Evolutionary conservation across 2,113 vertebrate genomes (phyloP).

Genomic region (Pardalotus punctatus): DNA sequence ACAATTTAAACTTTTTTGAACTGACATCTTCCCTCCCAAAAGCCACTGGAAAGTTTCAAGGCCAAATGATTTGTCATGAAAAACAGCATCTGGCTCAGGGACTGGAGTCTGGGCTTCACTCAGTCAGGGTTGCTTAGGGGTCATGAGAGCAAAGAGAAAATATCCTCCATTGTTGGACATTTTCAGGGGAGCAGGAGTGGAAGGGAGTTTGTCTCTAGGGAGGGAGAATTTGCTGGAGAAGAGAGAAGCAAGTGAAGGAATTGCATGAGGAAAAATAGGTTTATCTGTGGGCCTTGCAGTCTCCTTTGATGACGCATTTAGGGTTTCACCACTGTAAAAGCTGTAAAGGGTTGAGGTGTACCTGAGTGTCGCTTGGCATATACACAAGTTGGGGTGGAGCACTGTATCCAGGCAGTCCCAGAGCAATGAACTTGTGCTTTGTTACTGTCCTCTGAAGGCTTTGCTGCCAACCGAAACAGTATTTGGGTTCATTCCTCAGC

Average conservation of each 20-base stretch:
- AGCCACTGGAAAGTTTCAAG: neutral
- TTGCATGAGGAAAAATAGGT: neutral
- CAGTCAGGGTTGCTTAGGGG: neutral
- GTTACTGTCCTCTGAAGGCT: neutral
- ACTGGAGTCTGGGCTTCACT: neutral
- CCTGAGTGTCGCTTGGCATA: neutral
- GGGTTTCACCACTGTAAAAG: neutral
- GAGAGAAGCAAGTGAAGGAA: neutral
- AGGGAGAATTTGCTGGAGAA: neutral
- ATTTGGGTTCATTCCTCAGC: neutral
- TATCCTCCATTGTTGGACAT: neutral
- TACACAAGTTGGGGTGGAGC: neutral
- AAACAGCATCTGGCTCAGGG: neutral
- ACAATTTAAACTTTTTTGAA: neutral
- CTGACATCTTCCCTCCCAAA: neutral
- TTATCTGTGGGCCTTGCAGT: neutral
- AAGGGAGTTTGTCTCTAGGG: neutral
- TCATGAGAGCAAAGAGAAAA: neutral
- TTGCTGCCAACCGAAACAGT: accelerated
- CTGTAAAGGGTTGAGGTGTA: neutral
- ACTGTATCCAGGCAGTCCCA: accelerated
- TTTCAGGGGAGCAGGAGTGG: neutral
- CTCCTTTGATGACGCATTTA: neutral
- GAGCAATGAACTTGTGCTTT: neutral
- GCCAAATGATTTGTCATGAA: neutral